Percentiles rank a stretch among this genome's conserved stretches.
Evolutionary conservation across 2,113 vertebrate species (phyloP).

Genomic region (Syngnathus floridae): DNA sequence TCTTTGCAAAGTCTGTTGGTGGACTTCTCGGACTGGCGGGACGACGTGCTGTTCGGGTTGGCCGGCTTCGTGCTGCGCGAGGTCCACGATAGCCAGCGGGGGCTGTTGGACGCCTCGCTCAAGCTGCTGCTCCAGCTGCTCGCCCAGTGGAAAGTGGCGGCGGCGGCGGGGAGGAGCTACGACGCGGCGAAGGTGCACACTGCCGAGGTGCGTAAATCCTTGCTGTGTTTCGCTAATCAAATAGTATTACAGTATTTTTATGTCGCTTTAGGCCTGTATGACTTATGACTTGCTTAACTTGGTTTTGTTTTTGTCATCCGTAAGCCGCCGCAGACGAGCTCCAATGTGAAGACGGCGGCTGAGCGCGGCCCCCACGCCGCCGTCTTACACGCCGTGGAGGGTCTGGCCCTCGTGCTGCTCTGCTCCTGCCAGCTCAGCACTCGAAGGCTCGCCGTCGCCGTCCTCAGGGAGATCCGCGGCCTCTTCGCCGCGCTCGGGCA

Average conservation of each 20-base stretch:
- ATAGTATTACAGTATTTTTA: too few species aligned
- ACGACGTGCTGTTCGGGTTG: constrained; percentile 91
- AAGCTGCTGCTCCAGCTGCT: constrained; percentile 90
- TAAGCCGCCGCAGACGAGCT: constrained; percentile 74
- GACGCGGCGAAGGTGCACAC: constrained; percentile 75
- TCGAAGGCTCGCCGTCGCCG: constrained; percentile 82
- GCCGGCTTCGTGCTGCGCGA: constrained; percentile 90
- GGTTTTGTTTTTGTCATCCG: background rate
- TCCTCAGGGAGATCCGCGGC: constrained; percentile 87
- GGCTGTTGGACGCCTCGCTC: constrained; percentile 85
- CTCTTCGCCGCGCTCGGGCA: constrained; percentile 85
- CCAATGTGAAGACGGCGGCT: constrained; percentile 66
- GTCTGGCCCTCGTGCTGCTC: constrained; percentile 87
- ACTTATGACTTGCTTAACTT: too few species aligned
- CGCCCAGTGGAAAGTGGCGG: constrained; percentile 89
- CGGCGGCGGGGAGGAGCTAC: constrained; percentile 72
- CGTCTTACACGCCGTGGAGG: constrained; percentile 84
- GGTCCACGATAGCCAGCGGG: constrained; percentile 88
- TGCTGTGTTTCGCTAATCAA: too few species aligned
- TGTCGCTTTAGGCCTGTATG: too few species aligned
- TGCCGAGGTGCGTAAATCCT: constrained; percentile 71
- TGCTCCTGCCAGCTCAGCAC: constrained; percentile 92
- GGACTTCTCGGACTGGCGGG: constrained; percentile 93
- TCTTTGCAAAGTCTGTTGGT: constrained; percentile 92
- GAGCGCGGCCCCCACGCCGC: constrained; percentile 82